phyloP scores from a whole-genome alignment of 2,113 vertebrate genomes.

The Fregata magnificens region DNA sequence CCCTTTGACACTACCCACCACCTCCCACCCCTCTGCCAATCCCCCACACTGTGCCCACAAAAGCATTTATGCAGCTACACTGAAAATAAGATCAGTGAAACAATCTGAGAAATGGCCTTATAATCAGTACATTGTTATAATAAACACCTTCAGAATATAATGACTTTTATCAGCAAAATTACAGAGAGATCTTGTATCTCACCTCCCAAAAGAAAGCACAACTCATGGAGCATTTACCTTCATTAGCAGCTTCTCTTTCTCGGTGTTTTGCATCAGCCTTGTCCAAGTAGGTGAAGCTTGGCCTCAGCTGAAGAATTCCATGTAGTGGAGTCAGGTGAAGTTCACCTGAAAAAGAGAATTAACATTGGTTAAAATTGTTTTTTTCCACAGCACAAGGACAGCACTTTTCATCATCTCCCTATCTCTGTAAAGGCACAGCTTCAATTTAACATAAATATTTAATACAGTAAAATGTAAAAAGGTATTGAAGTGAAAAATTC shows the following conservation, averaged over 20 bases:
- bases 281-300: slow-evolving; percentile 95
- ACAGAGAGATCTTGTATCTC: background rate
- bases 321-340: slow-evolving; percentile 94
- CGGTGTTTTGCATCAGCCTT: slow-evolving; percentile 93
- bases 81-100: background rate
- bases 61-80: background rate
- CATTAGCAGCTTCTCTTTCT: slow-evolving; percentile 93
- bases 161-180: background rate
- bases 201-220: background rate
- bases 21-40: background rate
- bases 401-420: background rate
- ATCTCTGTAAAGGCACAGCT: background rate
- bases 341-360: slow-evolving; percentile 80
- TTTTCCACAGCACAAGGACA: background rate
- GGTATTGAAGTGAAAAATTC: background rate
- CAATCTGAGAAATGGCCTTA: background rate
- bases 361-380: background rate
- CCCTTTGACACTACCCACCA: background rate
- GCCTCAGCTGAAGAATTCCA: slow-evolving; percentile 95
- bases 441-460: background rate
- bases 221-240: slow-evolving; percentile 73
- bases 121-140: background rate
- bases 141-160: background rate
- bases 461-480: background rate
- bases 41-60: background rate